Conservation (phyloP, 2,888 invertebrate genomes). For the Seladonia tumulorum region DNA sequence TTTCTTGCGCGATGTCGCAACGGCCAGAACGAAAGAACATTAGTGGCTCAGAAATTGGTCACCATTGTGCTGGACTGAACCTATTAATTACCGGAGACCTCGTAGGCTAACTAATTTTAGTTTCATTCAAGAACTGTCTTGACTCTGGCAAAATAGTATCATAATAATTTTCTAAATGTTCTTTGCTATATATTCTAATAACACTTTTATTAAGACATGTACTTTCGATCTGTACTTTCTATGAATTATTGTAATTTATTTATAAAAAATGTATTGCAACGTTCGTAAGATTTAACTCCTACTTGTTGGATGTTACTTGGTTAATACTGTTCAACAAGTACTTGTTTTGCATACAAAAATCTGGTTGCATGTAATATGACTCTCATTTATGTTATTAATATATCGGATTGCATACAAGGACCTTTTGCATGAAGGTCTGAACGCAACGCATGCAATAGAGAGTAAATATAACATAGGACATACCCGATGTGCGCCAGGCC, state of each 20-base stretch:
- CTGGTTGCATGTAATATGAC: neutral
- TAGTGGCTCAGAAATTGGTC: slow-evolving; percentile 50
- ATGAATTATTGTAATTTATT: neutral
- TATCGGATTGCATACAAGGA: neutral
- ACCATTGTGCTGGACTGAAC: slow-evolving; percentile 45
- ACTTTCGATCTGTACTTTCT: neutral
- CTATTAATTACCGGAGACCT: slow-evolving; percentile 5
- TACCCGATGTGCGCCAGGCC: slow-evolving; percentile 90
- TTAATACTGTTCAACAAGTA: neutral
- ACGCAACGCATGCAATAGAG: neutral
- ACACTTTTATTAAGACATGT: neutral
- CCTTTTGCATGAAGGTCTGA: neutral
- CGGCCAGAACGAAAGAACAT: slow-evolving; percentile 42
- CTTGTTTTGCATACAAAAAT: neutral
- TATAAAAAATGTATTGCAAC: neutral
- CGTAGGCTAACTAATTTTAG: neutral
- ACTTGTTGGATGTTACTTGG: neutral
- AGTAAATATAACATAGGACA: slow-evolving; percentile 82
- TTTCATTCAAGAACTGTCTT: neutral
- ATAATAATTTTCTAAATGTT: neutral
- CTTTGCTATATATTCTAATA: neutral
- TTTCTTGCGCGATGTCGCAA: slow-evolving; percentile 66
- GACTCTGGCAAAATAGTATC: neutral
- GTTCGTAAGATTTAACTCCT: neutral
- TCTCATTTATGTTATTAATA: neutral